Evolutionary conservation across 2,113 vertebrate species (phyloP).

Genomic region (Morphnarchus princeps): DNA sequence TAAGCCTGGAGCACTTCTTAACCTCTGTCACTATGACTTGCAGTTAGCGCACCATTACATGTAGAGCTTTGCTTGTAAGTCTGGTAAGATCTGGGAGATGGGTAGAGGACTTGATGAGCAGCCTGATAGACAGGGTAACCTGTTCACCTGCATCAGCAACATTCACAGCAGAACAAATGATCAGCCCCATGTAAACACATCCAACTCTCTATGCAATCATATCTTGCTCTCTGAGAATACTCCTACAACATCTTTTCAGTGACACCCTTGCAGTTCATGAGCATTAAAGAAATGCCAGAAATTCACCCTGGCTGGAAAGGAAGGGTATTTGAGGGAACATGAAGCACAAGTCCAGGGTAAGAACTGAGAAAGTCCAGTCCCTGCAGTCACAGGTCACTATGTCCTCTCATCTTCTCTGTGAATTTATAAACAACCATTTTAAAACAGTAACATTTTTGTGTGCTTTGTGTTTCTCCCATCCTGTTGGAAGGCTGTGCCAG

Average conservation of each 20-base stretch:
- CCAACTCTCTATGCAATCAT: fast-evolving
- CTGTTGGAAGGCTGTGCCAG: slow-evolving; percentile 10
- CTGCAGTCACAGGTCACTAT: neutral
- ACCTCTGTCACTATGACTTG: neutral
- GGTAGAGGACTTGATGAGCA: neutral
- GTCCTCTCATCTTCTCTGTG: neutral
- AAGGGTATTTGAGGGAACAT: neutral
- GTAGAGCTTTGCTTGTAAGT: neutral
- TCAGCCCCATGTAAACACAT: neutral
- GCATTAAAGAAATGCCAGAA: neutral
- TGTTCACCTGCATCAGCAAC: neutral
- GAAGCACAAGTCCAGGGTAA: neutral
- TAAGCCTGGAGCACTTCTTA: neutral
- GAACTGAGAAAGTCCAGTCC: neutral
- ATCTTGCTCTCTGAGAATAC: neutral
- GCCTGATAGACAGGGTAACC: neutral
- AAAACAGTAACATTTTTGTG: slow-evolving; percentile 16
- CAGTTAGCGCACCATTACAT: neutral
- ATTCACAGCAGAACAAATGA: neutral
- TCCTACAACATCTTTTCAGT: neutral
- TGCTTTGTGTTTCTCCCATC: slow-evolving; percentile 32
- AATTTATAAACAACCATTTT: neutral
- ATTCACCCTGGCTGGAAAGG: neutral
- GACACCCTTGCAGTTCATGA: neutral
- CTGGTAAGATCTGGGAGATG: neutral